Evolutionary conservation across 2,888 invertebrate species (phyloP), one percentile per base, ranked within the genome.

Genomic region (Eustalomyia histrio): DNA sequence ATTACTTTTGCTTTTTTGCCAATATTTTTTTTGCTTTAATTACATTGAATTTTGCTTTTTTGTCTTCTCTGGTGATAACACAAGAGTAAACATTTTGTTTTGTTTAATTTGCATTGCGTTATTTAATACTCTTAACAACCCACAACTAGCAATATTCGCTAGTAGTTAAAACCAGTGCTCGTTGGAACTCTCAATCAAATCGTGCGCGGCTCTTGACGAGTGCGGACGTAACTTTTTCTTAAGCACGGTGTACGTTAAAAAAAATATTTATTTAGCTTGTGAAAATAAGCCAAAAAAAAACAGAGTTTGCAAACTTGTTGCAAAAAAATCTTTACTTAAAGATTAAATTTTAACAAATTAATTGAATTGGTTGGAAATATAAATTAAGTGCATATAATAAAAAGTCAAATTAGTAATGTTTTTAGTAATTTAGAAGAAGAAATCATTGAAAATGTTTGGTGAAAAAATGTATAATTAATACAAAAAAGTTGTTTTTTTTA

Each of bases 271-370:
- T 65, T 21, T 39, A 29, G 29, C 43, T 68, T 43, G 64, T 60
- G 73, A 72, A 76, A 52, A 16, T 53, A 17, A 58, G 39, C 58
- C 53, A 78, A 76, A 58, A 65, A 71, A 60, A 74, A 79, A 65
- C n/a, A n/a, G 71, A 55, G 53, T 74, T 68, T 74, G 53, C 63
- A 72, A 73, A 80, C 76, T 76, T 80, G 80, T 80, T 80, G 80
- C 80, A 73, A 69, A 76, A n/a, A 73, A 58, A 60, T 64, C 16
- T 58, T 24, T 50, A 52, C 52, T 63, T 55, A 58, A 18, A 58
- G 9, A 57, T n/a, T n/a, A n/a, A n/a, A n/a, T n/a, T n/a, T n/a
- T n/a, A 52, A 61, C 5, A 58, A 50, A 64, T 52, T 53, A 29
- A 43, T 4, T n/a, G 21, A 52, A 64, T 52, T 52, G 3, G 52